These are phyloP conservation scores for Limonius californicus DNA, from an alignment of 1,140 invertebrate genomes.

Conservation along the genomic window DNA sequence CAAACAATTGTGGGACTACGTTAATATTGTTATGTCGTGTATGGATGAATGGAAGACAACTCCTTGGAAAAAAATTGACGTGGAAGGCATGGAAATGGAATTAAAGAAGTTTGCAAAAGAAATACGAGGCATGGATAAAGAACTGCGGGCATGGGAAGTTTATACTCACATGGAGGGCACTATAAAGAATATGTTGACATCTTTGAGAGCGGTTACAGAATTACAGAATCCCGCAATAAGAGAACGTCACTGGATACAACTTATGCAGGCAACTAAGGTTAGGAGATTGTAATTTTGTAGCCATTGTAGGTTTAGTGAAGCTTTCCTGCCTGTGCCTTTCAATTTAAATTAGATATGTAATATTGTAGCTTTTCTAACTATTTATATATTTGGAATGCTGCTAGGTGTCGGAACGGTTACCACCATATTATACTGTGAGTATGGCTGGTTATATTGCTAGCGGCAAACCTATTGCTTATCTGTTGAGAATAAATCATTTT, in stretches of 20 bases:
- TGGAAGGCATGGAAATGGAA: conserved; percentile 91
- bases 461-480: too few relatives aligned
- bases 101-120: conserved; percentile 89
- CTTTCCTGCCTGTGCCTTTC: too few relatives aligned
- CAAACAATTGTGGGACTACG: conserved; percentile 89
- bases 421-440: too few relatives aligned
- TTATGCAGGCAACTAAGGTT: conserved; percentile 89
- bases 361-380: too few relatives aligned
- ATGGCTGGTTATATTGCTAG: too few relatives aligned
- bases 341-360: too few relatives aligned
- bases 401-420: too few relatives aligned
- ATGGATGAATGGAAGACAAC: conserved; percentile 91
- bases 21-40: conserved; percentile 72
- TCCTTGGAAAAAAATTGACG: conserved; percentile 88
- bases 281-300: too few relatives aligned
- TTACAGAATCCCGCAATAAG: conserved; percentile 91
- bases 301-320: too few relatives aligned
- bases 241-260: conserved; percentile 87
- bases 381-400: too few relatives aligned
- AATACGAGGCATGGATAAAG: conserved; percentile 79
- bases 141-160: conserved; percentile 77
- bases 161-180: conserved; percentile 67
- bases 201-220: conserved; percentile 83
- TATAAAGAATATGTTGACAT: conserved; percentile 83
- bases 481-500: too few relatives aligned